Evolutionary conservation across 2,888 invertebrate species (phyloP).

Genomic region (Meloe dianella): DNA sequence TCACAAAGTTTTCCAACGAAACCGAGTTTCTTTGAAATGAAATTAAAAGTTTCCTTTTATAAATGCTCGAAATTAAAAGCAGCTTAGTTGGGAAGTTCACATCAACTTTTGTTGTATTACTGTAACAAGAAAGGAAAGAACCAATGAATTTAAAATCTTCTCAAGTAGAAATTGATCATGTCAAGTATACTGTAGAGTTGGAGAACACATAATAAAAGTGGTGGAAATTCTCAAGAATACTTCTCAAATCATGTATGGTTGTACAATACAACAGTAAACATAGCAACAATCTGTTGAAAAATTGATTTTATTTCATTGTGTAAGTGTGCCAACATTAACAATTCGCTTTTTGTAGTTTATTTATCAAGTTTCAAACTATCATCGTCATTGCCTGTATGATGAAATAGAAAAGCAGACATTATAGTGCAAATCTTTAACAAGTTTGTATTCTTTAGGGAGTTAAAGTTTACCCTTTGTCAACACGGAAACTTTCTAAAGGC

Average conservation of each 20-base stretch:
- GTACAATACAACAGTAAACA: not conserved
- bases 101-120: not conserved
- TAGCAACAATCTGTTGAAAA: not conserved
- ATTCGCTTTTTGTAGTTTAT: not conserved
- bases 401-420: not conserved
- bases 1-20: not conserved
- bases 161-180: conserved; percentile 5
- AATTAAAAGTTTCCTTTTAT: not conserved
- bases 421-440: not conserved
- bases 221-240: not conserved
- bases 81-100: not conserved
- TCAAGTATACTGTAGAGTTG: not conserved
- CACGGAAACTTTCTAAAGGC: not conserved
- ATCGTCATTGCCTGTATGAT: not conserved
- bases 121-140: not conserved
- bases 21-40: not conserved
- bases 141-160: not conserved
- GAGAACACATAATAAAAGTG: not conserved
- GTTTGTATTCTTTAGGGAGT: not conserved
- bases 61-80: not conserved
- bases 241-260: not conserved
- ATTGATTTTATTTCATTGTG: not conserved
- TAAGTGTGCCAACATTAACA: not conserved
- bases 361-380: not conserved
- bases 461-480: not conserved